These are phyloP conservation scores for Drosophila aff. DNA, from an alignment of 1,140 invertebrate genomes.

Conservation along the genomic window DNA sequence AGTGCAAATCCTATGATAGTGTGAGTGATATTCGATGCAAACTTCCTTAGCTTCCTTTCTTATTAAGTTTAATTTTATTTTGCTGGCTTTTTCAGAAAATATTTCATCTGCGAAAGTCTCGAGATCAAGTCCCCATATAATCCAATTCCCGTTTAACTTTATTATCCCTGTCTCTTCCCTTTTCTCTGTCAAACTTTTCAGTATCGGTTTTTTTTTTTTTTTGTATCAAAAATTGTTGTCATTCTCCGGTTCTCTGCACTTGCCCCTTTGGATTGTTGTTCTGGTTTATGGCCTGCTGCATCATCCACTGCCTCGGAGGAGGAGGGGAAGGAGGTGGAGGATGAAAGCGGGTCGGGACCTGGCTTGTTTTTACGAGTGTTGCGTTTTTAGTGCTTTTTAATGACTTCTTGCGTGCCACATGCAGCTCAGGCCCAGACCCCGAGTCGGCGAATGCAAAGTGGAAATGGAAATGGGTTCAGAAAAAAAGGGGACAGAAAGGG, in stretches of 20 bases:
- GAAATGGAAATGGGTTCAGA: slow-evolving; percentile 26
- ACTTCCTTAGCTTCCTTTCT: too few relatives aligned
- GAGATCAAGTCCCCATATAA: neutral
- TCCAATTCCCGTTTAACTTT: neutral
- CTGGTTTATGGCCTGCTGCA: slow-evolving; percentile 65
- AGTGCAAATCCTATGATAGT: neutral
- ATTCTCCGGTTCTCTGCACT: slow-evolving; percentile 39
- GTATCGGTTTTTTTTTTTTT: slow-evolving; percentile 20
- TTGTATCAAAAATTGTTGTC: slow-evolving; percentile 60
- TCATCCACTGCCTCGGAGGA: slow-evolving; percentile 23
- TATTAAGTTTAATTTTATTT: neutral
- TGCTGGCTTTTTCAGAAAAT: neutral
- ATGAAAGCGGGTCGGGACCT: slow-evolving; percentile 20
- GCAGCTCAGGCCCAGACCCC: slow-evolving; percentile 34
- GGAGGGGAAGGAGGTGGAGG: neutral
- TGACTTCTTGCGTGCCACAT: slow-evolving; percentile 80
- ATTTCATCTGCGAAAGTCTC: neutral
- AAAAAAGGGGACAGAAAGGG: slow-evolving; percentile 6
- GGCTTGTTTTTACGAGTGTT: slow-evolving; percentile 53
- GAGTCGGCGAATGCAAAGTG: slow-evolving; percentile 52
- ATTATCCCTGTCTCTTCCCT: neutral
- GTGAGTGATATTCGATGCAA: too few relatives aligned
- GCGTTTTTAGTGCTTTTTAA: slow-evolving; percentile 70
- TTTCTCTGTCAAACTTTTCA: too few relatives aligned
- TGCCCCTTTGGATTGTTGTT: slow-evolving; percentile 18